Base-by-base conservation (phyloP, 2,113 vertebrate genomes). In the Axis porcinus region DNA sequence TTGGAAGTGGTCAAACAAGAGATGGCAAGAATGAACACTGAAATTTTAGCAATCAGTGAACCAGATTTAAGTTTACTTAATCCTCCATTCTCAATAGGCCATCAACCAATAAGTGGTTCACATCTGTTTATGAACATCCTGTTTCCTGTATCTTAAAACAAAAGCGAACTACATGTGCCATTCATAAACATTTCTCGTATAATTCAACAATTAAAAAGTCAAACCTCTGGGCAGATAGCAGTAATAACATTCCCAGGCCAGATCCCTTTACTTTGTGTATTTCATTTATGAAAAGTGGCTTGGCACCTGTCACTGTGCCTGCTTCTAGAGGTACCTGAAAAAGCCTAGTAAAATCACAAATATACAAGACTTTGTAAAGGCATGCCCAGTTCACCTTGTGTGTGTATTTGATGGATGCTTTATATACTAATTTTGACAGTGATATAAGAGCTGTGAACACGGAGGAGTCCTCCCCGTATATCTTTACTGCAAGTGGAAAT, bases 331-430 rank as follows among this genome's bases (percentile, higher is more conserved):
- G 57, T 96, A 81, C 95, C 95, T 95, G 95, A 94, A 98, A 97
- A 97, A 96, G 91, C 45, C 7, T 36, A 95, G 83, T 96, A 96
- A 96, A 98, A 74, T 93, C 86, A 86, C 94, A 70, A 95, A 96
- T 96, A 89, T 19, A 93, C 64, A 47, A 60, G 90, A 97, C 97
- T 98, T 97, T 97, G 97, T 97, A 97, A 98, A 98, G 95, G 91
- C 36, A 92, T 94, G 82, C 92, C 82, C 74, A 93, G 91, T 87
- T 97, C 98, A 97, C 96, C 97, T 98, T 97, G 97, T 97, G 0
- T 64, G 82, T 92, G 74, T 86, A 81, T 98, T 82, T 99, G 99
- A 99, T 98, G 96, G 98, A 99, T 98, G 98, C 43, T 97, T 98
- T 92, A 94, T 67, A 28, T 57, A 97, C 97, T 96, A 97, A 96